Evolutionary conservation across 2,113 vertebrate genomes (phyloP), one percentile per base, ranked within the genome.

Genomic region (Rafetus swinhoei): DNA sequence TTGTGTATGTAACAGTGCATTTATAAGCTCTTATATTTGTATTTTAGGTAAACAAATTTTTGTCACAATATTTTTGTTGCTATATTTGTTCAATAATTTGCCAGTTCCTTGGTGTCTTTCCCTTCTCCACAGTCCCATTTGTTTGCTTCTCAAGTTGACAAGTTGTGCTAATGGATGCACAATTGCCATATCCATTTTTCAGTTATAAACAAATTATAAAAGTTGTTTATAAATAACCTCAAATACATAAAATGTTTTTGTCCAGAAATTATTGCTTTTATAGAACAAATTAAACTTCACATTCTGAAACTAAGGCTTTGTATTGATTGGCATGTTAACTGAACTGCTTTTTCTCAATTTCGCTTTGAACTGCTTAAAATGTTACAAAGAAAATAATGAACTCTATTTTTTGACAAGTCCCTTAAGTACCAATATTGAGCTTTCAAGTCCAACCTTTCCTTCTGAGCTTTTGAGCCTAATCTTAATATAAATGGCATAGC

Each of bases 301-400:
- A 19, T 45, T 76, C 11, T 94, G 59, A 95, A 81, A 18, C 27
- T 12, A 94, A 94, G 45, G 0, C 88, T 94, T 88, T 35, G 4
- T 69, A 52, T 86, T 84, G 82, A 89, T 89, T 79, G 29, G 1
- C n/a, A 45, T 74, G 2, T 81, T 87, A 84, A 55, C 2, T 45
- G 29, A 92, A 88, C 80, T 92, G 1, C 1, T 3, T 79, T 92
- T 79, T 89, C 59, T 86, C 8, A 80, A 5, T 90, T 96, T 92
- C 11, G 84, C 18, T 59, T 10, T 86, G 25, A 85, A 79, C 5
- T 81, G 9, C 25, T 86, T 81, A 89, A 90, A 88, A 65, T 90
- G 22, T 60, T 87, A 77, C 5, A 86, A 79, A 96, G 83, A 32
- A 96, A 96, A 93, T 57, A 86, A 93, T 79, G n/a, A 94, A 85